These are phyloP conservation scores for Paraescarpia echinospica DNA, from an alignment of 1,140 invertebrate genomes.

Conservation along the genomic window DNA sequence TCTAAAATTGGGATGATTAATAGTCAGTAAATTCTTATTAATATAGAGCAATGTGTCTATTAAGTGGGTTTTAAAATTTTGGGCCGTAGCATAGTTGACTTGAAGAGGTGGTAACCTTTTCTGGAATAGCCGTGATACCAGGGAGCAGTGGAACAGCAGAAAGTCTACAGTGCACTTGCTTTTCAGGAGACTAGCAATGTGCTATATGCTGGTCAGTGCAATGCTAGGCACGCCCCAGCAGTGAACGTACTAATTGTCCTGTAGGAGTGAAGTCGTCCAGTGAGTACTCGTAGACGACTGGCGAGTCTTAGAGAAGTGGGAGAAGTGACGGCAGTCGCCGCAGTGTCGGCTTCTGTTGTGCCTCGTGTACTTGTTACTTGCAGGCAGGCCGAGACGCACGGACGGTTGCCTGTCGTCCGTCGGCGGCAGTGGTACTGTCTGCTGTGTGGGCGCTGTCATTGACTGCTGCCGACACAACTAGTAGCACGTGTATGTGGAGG, in stretches of 20 bases:
- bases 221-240: background rate
- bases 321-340: background rate
- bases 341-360: background rate
- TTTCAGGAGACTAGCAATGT: background rate
- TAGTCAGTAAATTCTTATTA: too few species aligned
- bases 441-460: background rate
- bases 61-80: too few species aligned
- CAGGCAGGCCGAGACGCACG: background rate
- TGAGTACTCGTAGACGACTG: background rate
- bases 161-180: background rate
- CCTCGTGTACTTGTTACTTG: background rate
- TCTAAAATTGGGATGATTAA: background rate
- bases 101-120: background rate
- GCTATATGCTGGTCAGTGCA: background rate
- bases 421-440: background rate
- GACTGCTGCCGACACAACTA: background rate
- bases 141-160: background rate
- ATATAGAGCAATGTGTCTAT: too few species aligned
- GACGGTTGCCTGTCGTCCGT: background rate
- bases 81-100: background rate
- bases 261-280: background rate
- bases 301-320: background rate
- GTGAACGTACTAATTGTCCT: background rate
- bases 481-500: conserved; percentile 3
- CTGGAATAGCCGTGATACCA: background rate